These are phyloP conservation scores for Helicolenus hilgendorfi DNA, from an alignment of 2,797 vertebrate genomes.

Conservation along the genomic window DNA sequence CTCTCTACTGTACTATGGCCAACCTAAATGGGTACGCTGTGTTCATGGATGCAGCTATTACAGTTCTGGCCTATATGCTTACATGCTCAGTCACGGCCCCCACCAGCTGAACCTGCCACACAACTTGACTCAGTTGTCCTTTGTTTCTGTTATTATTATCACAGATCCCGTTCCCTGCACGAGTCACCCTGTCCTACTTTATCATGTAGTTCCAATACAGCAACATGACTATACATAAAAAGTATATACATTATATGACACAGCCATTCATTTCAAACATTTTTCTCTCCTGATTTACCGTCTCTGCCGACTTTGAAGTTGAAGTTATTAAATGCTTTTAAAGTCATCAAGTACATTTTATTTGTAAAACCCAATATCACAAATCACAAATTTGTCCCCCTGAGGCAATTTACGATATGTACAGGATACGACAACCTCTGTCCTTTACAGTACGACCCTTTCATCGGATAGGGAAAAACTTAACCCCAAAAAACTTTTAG, in stretches of 20 bases:
- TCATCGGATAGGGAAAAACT: no score
- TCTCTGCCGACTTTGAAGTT: neutral
- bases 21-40: slow-evolving; percentile 54
- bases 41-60: slow-evolving; percentile 47
- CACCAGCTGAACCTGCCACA: slow-evolving; percentile 24
- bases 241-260: neutral
- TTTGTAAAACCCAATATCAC: no score
- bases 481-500: no score
- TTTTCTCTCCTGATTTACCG: neutral
- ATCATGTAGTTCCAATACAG: neutral
- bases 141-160: slow-evolving; percentile 20
- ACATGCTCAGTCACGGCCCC: neutral
- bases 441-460: no score
- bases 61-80: slow-evolving; percentile 55
- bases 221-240: neutral
- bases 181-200: neutral
- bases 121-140: slow-evolving; percentile 20
- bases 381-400: no score
- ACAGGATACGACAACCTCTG: no score
- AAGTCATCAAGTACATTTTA: neutral
- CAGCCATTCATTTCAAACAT: neutral
- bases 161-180: neutral
- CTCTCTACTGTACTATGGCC: slow-evolving; percentile 40
- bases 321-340: neutral
- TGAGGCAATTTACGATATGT: no score